Percentiles rank a stretch among this genome's conserved stretches.
These are phyloP conservation scores for Malacoraja senta DNA, from an alignment of 2,797 vertebrate species.

Conservation along the genomic window DNA sequence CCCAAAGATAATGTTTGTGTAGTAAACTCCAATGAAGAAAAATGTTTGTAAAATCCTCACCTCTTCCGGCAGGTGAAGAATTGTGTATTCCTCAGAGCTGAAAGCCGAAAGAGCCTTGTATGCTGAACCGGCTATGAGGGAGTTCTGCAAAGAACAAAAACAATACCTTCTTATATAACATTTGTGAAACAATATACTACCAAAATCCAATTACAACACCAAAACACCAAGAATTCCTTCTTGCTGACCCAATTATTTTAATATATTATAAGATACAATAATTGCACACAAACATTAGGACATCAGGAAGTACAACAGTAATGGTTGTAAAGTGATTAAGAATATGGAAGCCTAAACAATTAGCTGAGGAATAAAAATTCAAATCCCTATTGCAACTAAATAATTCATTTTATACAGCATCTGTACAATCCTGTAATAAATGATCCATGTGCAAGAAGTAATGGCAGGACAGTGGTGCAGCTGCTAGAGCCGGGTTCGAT, in stretches of 20 bases:
- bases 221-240: background rate
- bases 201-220: background rate
- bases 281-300: background rate
- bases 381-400: background rate
- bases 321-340: background rate
- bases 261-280: background rate
- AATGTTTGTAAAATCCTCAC: conserved; percentile 53
- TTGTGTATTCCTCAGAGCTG: conserved; percentile 62
- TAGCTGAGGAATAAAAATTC: background rate
- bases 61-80: conserved; percentile 77
- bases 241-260: background rate
- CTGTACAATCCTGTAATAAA: background rate
- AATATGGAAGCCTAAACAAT: background rate
- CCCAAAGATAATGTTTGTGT: background rate
- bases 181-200: background rate
- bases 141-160: conserved; percentile 56
- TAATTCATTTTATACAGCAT: background rate
- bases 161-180: background rate
- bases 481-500: too few species aligned
- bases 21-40: background rate
- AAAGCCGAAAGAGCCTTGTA: conserved; percentile 79
- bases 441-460: background rate
- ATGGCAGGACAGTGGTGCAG: background rate
- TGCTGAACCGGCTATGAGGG: conserved; percentile 68
- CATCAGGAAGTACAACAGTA: too few species aligned